Conservation (phyloP, 2,888 invertebrate species). For the Patella ulyssiponensis region DNA sequence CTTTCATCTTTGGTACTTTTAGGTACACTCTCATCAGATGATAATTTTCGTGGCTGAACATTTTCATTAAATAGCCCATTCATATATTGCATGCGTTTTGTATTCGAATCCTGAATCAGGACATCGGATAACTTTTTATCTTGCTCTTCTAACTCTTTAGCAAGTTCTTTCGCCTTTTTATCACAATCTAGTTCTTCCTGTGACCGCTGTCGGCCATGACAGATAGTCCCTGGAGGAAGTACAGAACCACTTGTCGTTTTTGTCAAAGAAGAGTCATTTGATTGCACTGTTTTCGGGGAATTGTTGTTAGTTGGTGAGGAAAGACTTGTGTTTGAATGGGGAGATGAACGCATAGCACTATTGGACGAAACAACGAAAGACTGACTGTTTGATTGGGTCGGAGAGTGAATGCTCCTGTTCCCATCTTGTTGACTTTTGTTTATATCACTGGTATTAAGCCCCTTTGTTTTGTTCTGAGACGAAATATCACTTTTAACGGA, state of each 20-base stretch:
- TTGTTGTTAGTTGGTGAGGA: background rate
- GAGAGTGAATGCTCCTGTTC: background rate
- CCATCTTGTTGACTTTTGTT: background rate
- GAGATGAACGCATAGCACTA: background rate
- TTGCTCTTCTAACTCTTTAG: slow-evolving; percentile 54
- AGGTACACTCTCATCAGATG: background rate
- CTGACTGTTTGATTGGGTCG: background rate
- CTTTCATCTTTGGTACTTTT: background rate
- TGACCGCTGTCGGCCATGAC: slow-evolving; percentile 65
- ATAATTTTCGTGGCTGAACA: slow-evolving; percentile 9
- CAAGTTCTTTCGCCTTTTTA: slow-evolving; percentile 76
- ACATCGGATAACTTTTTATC: slow-evolving; percentile 62
- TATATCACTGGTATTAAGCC: background rate
- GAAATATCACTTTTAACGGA: background rate
- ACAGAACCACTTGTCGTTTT: background rate
- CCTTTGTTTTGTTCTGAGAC: background rate
- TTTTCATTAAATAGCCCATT: slow-evolving; percentile 76
- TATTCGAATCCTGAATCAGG: slow-evolving; percentile 76
- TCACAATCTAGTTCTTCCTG: slow-evolving; percentile 87
- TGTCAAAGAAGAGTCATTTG: slow-evolving; percentile 11
- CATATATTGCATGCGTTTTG: slow-evolving; percentile 82
- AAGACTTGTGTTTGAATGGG: background rate
- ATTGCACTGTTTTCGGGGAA: slow-evolving; percentile 9
- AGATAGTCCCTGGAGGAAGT: background rate
- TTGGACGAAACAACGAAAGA: slow-evolving; percentile 10